phyloP scores from a whole-genome alignment of 2,888 invertebrate species.

The Omphaloscelis lunosa region DNA sequence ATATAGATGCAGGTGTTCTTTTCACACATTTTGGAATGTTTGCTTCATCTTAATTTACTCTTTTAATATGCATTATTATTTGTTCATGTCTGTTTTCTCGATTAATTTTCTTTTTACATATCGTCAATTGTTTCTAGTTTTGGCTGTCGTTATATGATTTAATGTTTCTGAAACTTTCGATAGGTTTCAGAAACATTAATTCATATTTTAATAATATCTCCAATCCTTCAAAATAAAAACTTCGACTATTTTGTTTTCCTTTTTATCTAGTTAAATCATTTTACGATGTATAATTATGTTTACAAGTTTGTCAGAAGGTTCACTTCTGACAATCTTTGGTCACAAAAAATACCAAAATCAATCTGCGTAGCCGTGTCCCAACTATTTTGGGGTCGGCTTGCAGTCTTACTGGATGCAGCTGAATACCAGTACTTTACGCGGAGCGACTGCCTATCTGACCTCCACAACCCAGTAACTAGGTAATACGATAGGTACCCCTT shows the following conservation, averaged over 20 bases:
- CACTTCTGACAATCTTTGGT: not conserved
- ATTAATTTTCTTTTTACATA: too few species aligned
- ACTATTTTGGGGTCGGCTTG: too few species aligned
- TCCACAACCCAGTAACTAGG: too few species aligned
- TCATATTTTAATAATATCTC: not conserved
- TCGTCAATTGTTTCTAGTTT: not conserved
- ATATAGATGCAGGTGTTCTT: conserved; percentile 9
- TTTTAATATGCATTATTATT: not conserved
- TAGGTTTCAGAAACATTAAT: not conserved
- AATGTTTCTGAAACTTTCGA: too few species aligned
- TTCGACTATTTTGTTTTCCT: not conserved
- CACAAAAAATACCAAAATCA: too few species aligned
- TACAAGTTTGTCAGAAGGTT: not conserved
- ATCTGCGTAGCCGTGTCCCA: too few species aligned
- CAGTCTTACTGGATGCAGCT: too few species aligned
- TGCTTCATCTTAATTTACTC: not conserved
- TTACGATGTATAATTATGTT: not conserved
- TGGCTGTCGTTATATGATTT: not conserved
- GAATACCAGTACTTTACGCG: too few species aligned
- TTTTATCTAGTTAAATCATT: not conserved
- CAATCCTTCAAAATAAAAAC: not conserved
- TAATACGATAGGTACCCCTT: too few species aligned
- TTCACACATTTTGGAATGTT: not conserved
- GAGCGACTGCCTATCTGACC: too few species aligned
- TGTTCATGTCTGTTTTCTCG: not conserved